A percentile compares a stretch with the other conserved stretches of the same genome.
phyloP scores from a whole-genome alignment of 2,797 vertebrate genomes.

The Dendrocincla fuliginosa region DNA sequence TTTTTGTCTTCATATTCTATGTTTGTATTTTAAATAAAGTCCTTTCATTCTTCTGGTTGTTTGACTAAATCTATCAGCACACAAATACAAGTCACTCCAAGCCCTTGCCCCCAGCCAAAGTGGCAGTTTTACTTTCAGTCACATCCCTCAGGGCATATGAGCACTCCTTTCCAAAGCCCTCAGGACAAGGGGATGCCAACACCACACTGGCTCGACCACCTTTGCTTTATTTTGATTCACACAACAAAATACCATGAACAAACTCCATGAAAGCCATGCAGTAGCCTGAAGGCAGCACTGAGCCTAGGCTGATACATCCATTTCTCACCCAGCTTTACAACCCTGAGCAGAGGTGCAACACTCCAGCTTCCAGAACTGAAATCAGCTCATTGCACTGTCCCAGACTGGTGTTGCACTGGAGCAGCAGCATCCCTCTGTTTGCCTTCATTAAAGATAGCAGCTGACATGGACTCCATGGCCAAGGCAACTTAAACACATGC shows the following conservation, averaged over 20 bases:
- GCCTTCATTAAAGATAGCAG: not conserved
- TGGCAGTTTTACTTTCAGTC: not conserved
- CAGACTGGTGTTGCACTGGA: not conserved
- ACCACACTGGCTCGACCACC: not conserved
- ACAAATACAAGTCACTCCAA: not conserved
- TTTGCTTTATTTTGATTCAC: not conserved
- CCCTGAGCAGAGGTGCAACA: not conserved
- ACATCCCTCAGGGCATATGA: not conserved
- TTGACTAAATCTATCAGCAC: not conserved
- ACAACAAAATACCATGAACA: not conserved
- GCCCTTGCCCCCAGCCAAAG: not conserved
- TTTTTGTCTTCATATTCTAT: not conserved
- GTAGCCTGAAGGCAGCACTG: not conserved
- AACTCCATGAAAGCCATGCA: accelerated
- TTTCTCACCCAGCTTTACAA: not conserved
- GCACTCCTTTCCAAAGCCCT: not conserved
- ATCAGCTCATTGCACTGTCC: not conserved
- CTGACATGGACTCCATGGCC: not conserved
- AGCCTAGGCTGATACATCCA: not conserved
- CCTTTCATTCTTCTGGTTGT: not conserved
- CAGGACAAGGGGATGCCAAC: not conserved
- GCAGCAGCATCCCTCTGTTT: not conserved
- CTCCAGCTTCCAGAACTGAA: not conserved
- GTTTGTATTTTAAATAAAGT: slow-evolving; percentile 50
- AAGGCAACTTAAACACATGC: not conserved